Base-by-base conservation (phyloP, 2,797 vertebrate species). In the Linurgus olivaceus region DNA sequence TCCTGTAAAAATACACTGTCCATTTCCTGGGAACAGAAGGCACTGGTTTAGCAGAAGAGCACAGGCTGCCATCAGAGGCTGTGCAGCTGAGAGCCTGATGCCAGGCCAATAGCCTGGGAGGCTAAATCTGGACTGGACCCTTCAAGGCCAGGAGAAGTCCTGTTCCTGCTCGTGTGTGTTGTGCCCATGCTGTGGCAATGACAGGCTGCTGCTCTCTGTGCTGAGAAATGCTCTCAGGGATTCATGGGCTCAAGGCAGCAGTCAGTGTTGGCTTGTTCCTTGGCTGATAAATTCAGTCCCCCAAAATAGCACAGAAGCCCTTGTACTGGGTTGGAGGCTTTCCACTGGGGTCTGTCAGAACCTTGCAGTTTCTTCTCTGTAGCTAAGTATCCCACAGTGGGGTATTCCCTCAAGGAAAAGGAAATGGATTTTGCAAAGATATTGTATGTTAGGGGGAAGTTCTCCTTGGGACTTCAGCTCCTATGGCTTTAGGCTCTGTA, bases 31-130 rank as follows among this genome's bases (percentile, higher is more conserved):
- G 52, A 84, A 48, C 61, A 77, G 84, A 79, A 93, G 84, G 77
- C 77, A 8, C 18, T 16, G 74, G 17, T 12, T 54, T 62, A 81
- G 68, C 68, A 90, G 70, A 10, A 66, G 65, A 75, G 7, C 19
- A 13, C 45, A 47, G 84, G 89, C 63, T 91, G 14, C 61, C 62
- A 47, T 74, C 62, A 74, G 65, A 92, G 86, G 74, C 86, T 75
- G 81, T 28, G 79, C 88, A 77, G 45, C 79, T 94, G 91, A 28
- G 52, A 91, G 48, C 70, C 72, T 75, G 68, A 61, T 75, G 51
- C 48, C 80, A 91, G 78, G 93, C 91, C 94, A 96, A 67, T n/a
- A 91, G 67, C 90, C 85, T 1, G 33, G 44, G 81, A 95, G 88
- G 45, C 67, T 70, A 88, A 95, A 93, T 79, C 91, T 95, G 79